Conservation (phyloP, 2,113 vertebrate species). For the Malurus alboscapulatus region DNA sequence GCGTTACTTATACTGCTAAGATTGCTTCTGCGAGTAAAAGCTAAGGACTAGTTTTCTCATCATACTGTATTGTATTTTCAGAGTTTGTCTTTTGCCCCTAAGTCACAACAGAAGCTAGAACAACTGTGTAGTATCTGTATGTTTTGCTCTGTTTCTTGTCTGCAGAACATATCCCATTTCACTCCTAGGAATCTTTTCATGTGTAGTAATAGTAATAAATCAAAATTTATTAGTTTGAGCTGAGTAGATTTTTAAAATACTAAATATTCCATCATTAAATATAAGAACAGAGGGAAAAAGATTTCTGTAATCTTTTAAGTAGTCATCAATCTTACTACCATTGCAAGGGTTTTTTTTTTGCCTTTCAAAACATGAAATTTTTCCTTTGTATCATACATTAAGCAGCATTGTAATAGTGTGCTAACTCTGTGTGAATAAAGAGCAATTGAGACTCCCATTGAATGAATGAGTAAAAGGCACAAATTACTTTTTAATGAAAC, state of each 20-base stretch:
- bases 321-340: conserved; percentile 59
- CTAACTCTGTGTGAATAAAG: conserved; percentile 75
- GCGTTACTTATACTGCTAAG: not conserved
- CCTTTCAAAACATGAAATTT: conserved; percentile 71
- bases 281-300: conserved; percentile 2
- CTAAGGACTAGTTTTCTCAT: not conserved
- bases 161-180: not conserved
- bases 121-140: not conserved
- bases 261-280: conserved; percentile 47
- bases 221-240: conserved; percentile 28
- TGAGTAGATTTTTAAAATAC: conserved; percentile 18
- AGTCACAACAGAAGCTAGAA: not conserved
- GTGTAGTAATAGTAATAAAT: conserved; percentile 3
- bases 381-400: conserved; percentile 73
- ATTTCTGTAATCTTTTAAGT: conserved; percentile 66
- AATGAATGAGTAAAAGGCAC: conserved; percentile 76
- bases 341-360: conserved; percentile 59
- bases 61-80: not conserved
- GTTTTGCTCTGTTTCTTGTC: not conserved
- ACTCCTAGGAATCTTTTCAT: not conserved
- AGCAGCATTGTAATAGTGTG: conserved; percentile 75
- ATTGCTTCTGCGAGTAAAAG: not conserved
- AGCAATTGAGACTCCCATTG: conserved; percentile 70
- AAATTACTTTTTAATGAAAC: conserved; percentile 81
- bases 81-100: not conserved